Evolutionary conservation across 1,140 invertebrate species (phyloP).

Genomic region (Apis mellifera): DNA sequence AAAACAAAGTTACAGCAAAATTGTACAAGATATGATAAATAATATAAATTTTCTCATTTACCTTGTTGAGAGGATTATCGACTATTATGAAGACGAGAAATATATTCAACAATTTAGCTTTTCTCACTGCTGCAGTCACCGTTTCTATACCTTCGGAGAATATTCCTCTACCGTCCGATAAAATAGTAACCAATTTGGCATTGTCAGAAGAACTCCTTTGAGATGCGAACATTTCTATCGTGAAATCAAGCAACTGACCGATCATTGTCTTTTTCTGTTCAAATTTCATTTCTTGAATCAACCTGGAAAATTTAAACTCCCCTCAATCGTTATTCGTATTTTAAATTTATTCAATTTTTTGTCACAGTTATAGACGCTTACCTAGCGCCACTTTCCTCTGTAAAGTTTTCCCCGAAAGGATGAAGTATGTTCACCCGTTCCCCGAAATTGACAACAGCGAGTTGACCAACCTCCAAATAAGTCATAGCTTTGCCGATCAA

Average conservation of each 20-base stretch:
- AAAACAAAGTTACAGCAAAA: not conserved
- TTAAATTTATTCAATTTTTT: not conserved
- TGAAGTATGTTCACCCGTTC: constrained; percentile 92
- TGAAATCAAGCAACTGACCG: constrained; percentile 90
- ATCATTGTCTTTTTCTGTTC: constrained; percentile 91
- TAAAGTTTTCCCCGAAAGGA: constrained; percentile 92
- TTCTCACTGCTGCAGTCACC: constrained; percentile 90
- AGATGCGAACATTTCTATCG: constrained; percentile 86
- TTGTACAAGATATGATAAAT: not conserved
- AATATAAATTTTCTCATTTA: constrained; percentile 73
- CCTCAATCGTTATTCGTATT: too few relatives aligned
- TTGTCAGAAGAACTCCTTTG: constrained; percentile 82
- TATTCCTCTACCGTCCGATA: constrained; percentile 97
- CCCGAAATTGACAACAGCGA: constrained; percentile 96
- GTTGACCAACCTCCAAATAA: constrained; percentile 95
- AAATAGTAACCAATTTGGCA: constrained; percentile 94
- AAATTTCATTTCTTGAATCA: constrained; percentile 90
- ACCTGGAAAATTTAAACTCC: constrained; percentile 67
- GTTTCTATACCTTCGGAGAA: constrained; percentile 93
- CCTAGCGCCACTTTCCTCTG: constrained; percentile 89
- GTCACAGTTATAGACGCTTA: constrained; percentile 58
- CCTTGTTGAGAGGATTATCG: constrained; percentile 95
- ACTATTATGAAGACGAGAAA: constrained; percentile 98
- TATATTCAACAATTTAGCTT: constrained; percentile 90
- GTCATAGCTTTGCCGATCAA: constrained; percentile 95